These are phyloP conservation scores for Augochlora pura DNA, from an alignment of 1,140 invertebrate species.

Conservation along the genomic window DNA sequence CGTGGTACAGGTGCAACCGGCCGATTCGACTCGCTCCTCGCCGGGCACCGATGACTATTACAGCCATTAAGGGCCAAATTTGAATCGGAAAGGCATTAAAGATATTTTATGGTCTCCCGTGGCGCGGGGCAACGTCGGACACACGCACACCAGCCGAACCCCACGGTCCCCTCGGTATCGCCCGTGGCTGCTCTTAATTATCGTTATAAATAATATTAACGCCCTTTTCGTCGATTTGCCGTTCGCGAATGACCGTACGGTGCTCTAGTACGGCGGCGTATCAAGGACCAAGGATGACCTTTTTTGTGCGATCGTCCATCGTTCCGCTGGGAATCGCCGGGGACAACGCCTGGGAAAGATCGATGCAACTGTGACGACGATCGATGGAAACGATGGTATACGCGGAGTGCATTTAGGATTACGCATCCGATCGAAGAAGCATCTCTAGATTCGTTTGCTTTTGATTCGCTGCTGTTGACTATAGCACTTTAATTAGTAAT, in stretches of 20 bases:
- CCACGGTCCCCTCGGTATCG: background rate
- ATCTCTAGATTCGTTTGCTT: too few species aligned
- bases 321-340: background rate
- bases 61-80: constrained; percentile 63
- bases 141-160: constrained; percentile 21
- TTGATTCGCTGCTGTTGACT: too few species aligned
- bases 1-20: constrained; percentile 57
- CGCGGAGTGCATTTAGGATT: too few species aligned
- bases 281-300: background rate
- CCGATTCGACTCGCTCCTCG: constrained; percentile 58
- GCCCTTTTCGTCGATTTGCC: constrained; percentile 59
- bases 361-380: too few species aligned
- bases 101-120: constrained; percentile 69
- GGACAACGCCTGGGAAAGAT: too few species aligned
- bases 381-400: too few species aligned
- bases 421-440: too few species aligned
- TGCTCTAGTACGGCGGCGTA: background rate
- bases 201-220: constrained; percentile 73
- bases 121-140: constrained; percentile 51
- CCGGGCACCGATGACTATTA: constrained; percentile 54
- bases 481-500: too few species aligned
- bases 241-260: constrained; percentile 3
- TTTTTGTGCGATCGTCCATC: background rate
- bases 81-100: constrained; percentile 72
- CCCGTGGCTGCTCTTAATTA: constrained; percentile 66